Evolutionary conservation across 2,888 invertebrate species (phyloP), one percentile per base, ranked within the genome.

Genomic region (Heliconius sara): DNA sequence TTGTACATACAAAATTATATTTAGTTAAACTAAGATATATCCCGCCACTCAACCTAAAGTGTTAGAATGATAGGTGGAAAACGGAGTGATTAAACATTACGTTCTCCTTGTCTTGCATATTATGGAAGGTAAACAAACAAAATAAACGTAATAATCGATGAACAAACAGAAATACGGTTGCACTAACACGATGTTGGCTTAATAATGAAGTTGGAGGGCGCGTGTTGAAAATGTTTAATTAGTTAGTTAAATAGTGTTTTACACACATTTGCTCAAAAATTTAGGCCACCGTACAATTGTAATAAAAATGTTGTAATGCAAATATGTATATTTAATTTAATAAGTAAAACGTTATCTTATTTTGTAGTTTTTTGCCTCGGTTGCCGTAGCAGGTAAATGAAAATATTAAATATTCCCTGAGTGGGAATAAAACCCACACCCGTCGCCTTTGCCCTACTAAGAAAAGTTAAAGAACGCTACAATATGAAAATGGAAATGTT

Each of bases 141-240:
- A 72, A 57, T 52, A 57, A 39, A 60, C 34, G 13, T 60, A 57
- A n/a, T 57, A 39, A 16, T n/a, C 9, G 60, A 73, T 60, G 13
- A 39, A 13, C n/a, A 73, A 73, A 73, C 73, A 73, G 57, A 43
- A 43, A 75, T 75, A 65, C 75, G 75, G 75, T 75, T 66, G 75
- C 75, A 75, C 39, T 66, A 65, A 47, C 19, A 66, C 75, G 43
- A 47, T 73, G 30, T 63, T 47, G 16, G 39, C 22, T 75, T 65
- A 47, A 66, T 75, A 75, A 65, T 75, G 75, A 65, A 13, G 63
- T 30, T 47, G 65, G 47, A 47, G 60, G 73, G 73, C 60, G 30
- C 75, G 66, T 66, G 75, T 75, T 47, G 75, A 30, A 65, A 66
- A 75, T 66, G 27, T 75, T 27, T 66, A 75, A 75, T 66, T 66